Base-by-base conservation (phyloP, 2,888 invertebrate genomes). In the Trypoxylon attenuatum region DNA sequence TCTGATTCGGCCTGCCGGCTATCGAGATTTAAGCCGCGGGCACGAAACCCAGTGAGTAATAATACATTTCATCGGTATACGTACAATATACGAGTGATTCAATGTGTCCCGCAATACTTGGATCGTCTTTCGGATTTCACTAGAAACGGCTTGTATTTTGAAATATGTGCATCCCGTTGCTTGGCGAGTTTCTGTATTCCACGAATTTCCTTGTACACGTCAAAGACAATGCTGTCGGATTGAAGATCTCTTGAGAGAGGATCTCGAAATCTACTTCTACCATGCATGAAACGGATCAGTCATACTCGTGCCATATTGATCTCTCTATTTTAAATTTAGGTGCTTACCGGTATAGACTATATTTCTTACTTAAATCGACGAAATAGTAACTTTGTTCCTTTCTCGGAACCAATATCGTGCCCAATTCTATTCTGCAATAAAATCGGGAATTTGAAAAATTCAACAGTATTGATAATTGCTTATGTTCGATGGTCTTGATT, bases 391-490 rank as follows among this genome's bases (percentile, higher is more conserved):
- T 47, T 15, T 73, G 43, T 62, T 73, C 53, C 39, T 74, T 74
- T 0, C 61, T 65, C 8, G 68, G 51, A 59, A 78, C 67, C 22
- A 82, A 29, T 16, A 76, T 45, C 3, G 76, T 79, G 8, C 81
- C 81, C 27, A 82, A 49, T 41, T 81, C 76, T 22, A 81, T 74
- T 27, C 82, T 82, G 33, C 3, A 19, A 60, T 8, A 0, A 1
- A 49, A 25, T 5, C 10, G 38, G 21, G 18, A 8, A n/a, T 2
- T 6, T 6, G 15, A 15, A 33, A 27, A 45, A 33, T 27, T 16
- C n/a, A n/a, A n/a, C n/a, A n/a, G 42, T 22, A 22, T 19, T 2
- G 18, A 25, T 5, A 19, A 49, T 25, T 4, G 1, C 33, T 5
- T 6, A 46, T 10, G 8, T 19, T 19, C 18, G 38, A 33, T 10